A percentile compares a stretch with the other conserved stretches of the same genome.
These are phyloP conservation scores for Mycetomoellerius zeteki DNA, from an alignment of 1,140 invertebrate species.

Conservation along the genomic window DNA sequence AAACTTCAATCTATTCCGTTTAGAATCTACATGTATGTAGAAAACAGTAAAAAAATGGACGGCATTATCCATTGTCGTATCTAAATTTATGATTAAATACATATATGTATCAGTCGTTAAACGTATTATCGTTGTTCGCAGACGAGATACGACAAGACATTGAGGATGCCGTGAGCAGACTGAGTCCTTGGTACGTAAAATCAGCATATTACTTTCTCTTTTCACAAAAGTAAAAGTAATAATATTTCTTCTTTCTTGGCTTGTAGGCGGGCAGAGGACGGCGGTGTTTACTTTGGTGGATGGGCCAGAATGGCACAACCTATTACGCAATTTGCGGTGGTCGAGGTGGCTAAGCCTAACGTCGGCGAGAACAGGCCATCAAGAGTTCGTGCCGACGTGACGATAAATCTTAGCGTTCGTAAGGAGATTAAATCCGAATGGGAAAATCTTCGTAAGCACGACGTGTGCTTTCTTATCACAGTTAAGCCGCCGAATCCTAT, in stretches of 20 bases:
- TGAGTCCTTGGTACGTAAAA: constrained; percentile 95
- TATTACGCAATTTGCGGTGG: constrained; percentile 96
- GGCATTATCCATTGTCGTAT: neutral
- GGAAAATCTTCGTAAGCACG: constrained; percentile 98
- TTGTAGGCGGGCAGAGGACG: constrained; percentile 94
- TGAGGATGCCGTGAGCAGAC: constrained; percentile 97
- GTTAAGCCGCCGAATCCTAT: constrained; percentile 94
- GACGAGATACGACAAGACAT: constrained; percentile 99
- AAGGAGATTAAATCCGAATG: constrained; percentile 98
- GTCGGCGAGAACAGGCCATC: constrained; percentile 98
- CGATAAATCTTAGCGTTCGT: constrained; percentile 96
- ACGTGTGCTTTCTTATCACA: constrained; percentile 98
- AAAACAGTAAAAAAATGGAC: neutral
- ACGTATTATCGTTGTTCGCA: constrained; percentile 81
- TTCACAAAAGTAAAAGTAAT: neutral
- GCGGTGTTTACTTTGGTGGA: constrained; percentile 96
- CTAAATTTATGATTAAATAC: neutral
- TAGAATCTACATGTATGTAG: constrained; percentile 98
- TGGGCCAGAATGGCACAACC: constrained; percentile 99
- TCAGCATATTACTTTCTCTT: neutral
- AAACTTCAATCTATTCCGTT: constrained; percentile 98
- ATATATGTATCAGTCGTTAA: neutral
- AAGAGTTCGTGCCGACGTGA: constrained; percentile 97
- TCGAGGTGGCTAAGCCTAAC: constrained; percentile 97
- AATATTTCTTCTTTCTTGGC: constrained; percentile 50